Evolutionary conservation across 2,888 invertebrate species (phyloP).

Genomic region (Spisula subtruncata): DNA sequence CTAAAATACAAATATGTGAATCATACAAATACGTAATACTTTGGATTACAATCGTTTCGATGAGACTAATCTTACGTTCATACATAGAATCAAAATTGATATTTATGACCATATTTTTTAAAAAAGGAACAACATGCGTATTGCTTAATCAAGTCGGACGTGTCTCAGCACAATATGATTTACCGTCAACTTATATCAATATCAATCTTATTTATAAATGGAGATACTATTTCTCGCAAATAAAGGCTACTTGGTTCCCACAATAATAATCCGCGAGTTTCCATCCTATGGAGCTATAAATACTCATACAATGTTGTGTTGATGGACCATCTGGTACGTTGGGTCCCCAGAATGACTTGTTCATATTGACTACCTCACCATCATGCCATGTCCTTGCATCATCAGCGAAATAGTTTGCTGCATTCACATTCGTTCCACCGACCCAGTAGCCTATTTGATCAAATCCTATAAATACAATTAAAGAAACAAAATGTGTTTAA

Average conservation of each 20-base stretch:
- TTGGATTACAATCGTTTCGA: too few species aligned
- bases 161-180: too few species aligned
- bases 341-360: not conserved
- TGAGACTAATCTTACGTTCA: too few species aligned
- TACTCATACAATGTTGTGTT: not conserved
- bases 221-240: not conserved
- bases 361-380: not conserved
- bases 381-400: not conserved
- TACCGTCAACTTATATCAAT: too few species aligned
- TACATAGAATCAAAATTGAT: too few species aligned
- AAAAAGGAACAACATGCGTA: too few species aligned
- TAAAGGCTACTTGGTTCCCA: not conserved
- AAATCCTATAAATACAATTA: not conserved
- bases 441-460: not conserved
- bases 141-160: too few species aligned
- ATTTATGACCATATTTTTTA: too few species aligned
- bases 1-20: too few species aligned
- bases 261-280: conserved; percentile 3
- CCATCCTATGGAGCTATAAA: not conserved
- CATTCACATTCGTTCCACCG: conserved; percentile 19
- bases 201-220: too few species aligned
- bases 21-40: too few species aligned
- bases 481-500: too few species aligned
- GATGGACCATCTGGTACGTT: not conserved
- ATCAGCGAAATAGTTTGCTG: not conserved